Base-by-base conservation (phyloP, 2,888 invertebrate genomes). In the Linnaemya tessellans region DNA sequence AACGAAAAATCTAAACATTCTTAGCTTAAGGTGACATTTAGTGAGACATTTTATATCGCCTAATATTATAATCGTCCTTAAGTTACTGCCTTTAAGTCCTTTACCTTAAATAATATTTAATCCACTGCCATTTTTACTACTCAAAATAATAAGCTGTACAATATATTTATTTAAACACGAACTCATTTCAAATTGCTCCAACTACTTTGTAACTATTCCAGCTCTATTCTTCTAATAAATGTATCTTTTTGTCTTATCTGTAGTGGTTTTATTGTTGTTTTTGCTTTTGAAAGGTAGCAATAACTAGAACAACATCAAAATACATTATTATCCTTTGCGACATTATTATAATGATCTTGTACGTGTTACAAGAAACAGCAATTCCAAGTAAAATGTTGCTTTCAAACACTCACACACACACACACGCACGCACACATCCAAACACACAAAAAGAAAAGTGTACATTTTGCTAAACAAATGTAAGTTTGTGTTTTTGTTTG, bases 271-370 rank as follows among this genome's bases (percentile, higher is more conserved):
- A 60, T 71, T 64, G 41, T 46, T 64, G 38, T 68, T 67, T 43
- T 77, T 46, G 8, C 46, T 25, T 43, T 20, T 25, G 41, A 15
- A 25, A 46, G 60, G 58, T 43, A 74, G 11, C 67, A 70, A 70
- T 51, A 67, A 73, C n/a, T 51, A 41, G 20, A 49, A 56, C 38
- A 64, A 70, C 46, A 71, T 30, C 25, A 58, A 38, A 51, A 75
- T 71, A 75, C 75, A 71, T 80, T 85, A 85, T 82, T 85, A 85
- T 85, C 75, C 85, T 85, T 82, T 82, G 85, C 62, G 82, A 85
- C 82, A 71, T 70, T 62, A 85, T 85, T 79, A 70, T 82, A 82
- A 82, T 82, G 79, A 80, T 85, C 56, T 65, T 46, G 82, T 82
- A 85, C 82, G 85, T 85, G 85, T 85, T 85, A 67, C 65, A 15